Conservation (phyloP, 2,113 vertebrate genomes). For the Ceyx cyanopectus region DNA sequence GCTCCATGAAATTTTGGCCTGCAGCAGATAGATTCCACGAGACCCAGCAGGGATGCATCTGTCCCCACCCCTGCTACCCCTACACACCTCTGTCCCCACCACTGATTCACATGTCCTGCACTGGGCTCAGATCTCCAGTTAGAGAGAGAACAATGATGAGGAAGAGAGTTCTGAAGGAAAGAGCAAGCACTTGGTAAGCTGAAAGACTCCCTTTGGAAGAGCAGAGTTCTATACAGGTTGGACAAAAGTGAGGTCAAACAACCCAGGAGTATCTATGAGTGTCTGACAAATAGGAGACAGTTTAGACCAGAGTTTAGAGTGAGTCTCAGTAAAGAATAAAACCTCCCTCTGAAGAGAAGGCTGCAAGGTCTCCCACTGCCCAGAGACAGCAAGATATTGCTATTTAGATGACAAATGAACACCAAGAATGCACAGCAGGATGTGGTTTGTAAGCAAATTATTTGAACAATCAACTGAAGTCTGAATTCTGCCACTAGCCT, state of each 20-base stretch:
- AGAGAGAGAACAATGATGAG: not conserved
- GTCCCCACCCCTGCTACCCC: not conserved
- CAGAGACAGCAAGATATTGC: not conserved
- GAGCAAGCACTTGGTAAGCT: not conserved
- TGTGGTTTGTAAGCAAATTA: not conserved
- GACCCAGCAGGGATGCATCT: not conserved
- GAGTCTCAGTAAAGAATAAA: not conserved
- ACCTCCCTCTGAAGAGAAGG: not conserved
- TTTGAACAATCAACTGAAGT: not conserved
- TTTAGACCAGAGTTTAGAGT: not conserved
- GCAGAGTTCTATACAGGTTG: not conserved
- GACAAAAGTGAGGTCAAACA: not conserved
- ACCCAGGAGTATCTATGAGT: not conserved
- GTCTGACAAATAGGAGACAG: not conserved
- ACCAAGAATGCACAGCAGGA: not conserved
- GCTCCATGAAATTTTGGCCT: not conserved
- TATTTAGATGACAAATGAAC: not conserved
- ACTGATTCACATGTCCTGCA: not conserved
- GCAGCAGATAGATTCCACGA: not conserved
- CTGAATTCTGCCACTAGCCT: not conserved
- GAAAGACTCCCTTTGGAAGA: not conserved
- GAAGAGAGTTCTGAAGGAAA: not conserved
- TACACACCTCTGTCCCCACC: not conserved
- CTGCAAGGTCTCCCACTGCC: not conserved
- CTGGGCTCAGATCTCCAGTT: not conserved